Conservation (phyloP, 2,113 vertebrate genomes). For the Campylorhamphus procurvoides region DNA sequence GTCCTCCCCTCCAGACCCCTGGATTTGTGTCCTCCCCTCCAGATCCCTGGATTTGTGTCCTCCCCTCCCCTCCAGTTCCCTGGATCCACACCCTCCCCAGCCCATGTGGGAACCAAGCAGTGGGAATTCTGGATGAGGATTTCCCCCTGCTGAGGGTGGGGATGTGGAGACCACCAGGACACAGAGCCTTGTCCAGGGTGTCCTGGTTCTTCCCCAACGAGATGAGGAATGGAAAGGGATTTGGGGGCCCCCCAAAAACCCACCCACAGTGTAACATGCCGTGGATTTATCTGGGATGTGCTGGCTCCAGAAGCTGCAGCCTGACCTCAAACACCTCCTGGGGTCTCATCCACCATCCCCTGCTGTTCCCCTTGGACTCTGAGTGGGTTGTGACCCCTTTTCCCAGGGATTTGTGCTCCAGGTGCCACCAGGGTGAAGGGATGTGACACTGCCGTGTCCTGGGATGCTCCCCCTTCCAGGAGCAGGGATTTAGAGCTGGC, state of each 20-base stretch:
- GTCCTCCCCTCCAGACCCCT: background rate
- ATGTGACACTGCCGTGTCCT: rapidly evolving
- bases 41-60: background rate
- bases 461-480: background rate
- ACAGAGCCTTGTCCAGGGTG: rapidly evolving
- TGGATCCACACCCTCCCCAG: background rate
- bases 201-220: rapidly evolving
- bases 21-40: background rate
- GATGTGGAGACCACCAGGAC: background rate
- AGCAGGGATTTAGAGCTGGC: background rate
- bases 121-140: background rate
- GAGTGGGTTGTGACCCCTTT: rapidly evolving
- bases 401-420: background rate
- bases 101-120: background rate
- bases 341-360: rapidly evolving
- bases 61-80: background rate
- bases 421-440: background rate
- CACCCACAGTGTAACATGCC: rapidly evolving
- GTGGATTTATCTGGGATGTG: rapidly evolving
- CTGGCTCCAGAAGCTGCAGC: rapidly evolving
- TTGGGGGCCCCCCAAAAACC: rapidly evolving
- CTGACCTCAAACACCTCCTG: background rate
- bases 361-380: rapidly evolving
- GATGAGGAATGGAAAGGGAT: rapidly evolving
- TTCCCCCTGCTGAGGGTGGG: rapidly evolving